These are phyloP conservation scores for Sapayoa aenigma DNA, from an alignment of 2,113 vertebrate genomes.

Conservation along the genomic window DNA sequence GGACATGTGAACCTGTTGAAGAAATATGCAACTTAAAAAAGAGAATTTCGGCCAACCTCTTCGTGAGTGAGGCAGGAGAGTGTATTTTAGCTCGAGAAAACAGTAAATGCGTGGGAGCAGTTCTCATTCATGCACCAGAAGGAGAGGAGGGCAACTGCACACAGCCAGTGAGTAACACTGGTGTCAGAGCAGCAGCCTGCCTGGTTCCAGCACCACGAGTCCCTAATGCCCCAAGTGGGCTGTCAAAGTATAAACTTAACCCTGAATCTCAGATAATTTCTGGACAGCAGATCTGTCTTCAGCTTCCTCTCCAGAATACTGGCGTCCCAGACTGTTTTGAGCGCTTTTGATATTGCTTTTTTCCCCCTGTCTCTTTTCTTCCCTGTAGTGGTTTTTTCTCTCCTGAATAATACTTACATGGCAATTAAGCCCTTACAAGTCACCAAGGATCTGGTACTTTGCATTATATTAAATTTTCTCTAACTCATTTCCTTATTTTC, in stretches of 20 bases:
- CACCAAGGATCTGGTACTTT: slow-evolving; percentile 52
- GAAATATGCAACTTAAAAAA: not conserved
- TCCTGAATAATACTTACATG: slow-evolving; percentile 16
- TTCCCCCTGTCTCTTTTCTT: not conserved
- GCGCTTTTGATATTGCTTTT: not conserved
- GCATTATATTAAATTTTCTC: slow-evolving; percentile 68
- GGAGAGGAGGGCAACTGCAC: not conserved
- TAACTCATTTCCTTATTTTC: slow-evolving; percentile 72
- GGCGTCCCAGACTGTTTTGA: not conserved
- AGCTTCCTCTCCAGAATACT: not conserved
- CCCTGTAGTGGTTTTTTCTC: not conserved
- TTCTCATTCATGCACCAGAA: not conserved
- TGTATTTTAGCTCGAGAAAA: not conserved
- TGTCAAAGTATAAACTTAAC: not conserved
- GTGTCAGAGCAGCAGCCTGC: not conserved
- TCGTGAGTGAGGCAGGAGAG: not conserved
- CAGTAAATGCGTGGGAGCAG: not conserved
- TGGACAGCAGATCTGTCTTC: not conserved
- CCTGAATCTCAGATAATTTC: not conserved
- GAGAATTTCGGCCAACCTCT: not conserved
- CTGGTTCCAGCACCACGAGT: not conserved
- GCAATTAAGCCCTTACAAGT: slow-evolving; percentile 54
- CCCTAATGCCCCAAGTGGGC: not conserved
- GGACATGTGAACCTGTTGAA: not conserved
- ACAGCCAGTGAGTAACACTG: not conserved